phyloP scores from a whole-genome alignment of 2,113 vertebrate species.

The Himantopus leucocephalus region DNA sequence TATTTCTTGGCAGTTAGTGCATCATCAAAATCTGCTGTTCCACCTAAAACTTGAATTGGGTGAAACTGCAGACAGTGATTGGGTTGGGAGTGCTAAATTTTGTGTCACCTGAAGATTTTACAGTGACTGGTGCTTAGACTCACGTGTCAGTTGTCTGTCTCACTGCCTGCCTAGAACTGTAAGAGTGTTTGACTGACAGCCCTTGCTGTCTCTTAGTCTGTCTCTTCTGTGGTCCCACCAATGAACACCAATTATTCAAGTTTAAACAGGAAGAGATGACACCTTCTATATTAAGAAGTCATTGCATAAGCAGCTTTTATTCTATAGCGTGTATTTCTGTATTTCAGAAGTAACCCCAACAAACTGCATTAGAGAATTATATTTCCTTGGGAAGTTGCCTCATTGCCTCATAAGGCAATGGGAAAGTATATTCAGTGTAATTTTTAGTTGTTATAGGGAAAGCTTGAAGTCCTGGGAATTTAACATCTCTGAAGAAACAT shows the following conservation, averaged over 20 bases:
- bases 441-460: too few relatives aligned
- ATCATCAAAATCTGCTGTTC: background rate
- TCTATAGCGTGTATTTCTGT: too few relatives aligned
- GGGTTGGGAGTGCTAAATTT: background rate
- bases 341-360: too few relatives aligned
- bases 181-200: background rate
- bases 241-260: background rate
- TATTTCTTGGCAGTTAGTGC: background rate
- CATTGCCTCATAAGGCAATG: too few relatives aligned
- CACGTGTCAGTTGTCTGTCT: background rate
- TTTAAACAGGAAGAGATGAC: background rate
- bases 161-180: background rate
- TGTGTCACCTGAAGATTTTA: conserved; percentile 21
- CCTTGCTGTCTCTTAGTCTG: background rate
- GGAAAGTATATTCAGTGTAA: too few relatives aligned
- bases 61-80: background rate
- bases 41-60: background rate
- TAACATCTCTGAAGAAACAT: too few relatives aligned
- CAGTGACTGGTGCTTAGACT: background rate
- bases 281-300: too few relatives aligned
- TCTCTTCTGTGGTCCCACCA: background rate
- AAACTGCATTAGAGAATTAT: too few relatives aligned
- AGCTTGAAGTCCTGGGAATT: too few relatives aligned
- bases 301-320: too few relatives aligned
- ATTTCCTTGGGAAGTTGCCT: too few relatives aligned